phyloP scores from a whole-genome alignment of 2,888 invertebrate species.

The Synanthedon formicaeformis region DNA sequence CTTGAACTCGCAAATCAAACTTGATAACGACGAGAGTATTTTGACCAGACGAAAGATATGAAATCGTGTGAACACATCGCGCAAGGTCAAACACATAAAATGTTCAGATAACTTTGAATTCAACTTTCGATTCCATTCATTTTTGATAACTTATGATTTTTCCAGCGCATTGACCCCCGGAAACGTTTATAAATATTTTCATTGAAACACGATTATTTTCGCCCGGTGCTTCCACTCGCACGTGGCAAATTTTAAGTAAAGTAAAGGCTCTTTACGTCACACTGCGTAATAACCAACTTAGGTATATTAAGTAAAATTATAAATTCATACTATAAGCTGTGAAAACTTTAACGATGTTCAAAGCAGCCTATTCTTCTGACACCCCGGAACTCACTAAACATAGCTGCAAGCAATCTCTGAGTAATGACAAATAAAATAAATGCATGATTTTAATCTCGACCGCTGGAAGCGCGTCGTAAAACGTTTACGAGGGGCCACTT shows the following conservation, averaged over 20 bases:
- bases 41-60: constrained; percentile 17
- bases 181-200: background rate
- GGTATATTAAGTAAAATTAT: too few species aligned
- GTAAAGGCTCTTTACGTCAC: too few species aligned
- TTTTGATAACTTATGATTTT: background rate
- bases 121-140: background rate
- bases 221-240: too few species aligned
- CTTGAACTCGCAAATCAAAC: constrained; percentile 11
- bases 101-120: background rate
- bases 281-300: too few species aligned
- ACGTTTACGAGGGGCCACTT: constrained; percentile 57
- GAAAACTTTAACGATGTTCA: background rate
- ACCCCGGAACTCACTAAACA: constrained; percentile 4
- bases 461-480: constrained; percentile 55
- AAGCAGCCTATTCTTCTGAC: background rate
- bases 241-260: too few species aligned
- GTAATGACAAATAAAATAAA: constrained; percentile 66
- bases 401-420: constrained; percentile 32
- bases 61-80: constrained; percentile 9
- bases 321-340: too few species aligned
- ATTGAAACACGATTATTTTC: too few species aligned
- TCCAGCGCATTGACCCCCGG: background rate
- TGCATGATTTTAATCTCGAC: constrained; percentile 64
- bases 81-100: constrained; percentile 14
- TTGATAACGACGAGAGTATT: constrained; percentile 15